Percentiles rank a stretch among this genome's conserved stretches.
Evolutionary conservation across 1,140 invertebrate species (phyloP).

Genomic region (Nephila pilipes): DNA sequence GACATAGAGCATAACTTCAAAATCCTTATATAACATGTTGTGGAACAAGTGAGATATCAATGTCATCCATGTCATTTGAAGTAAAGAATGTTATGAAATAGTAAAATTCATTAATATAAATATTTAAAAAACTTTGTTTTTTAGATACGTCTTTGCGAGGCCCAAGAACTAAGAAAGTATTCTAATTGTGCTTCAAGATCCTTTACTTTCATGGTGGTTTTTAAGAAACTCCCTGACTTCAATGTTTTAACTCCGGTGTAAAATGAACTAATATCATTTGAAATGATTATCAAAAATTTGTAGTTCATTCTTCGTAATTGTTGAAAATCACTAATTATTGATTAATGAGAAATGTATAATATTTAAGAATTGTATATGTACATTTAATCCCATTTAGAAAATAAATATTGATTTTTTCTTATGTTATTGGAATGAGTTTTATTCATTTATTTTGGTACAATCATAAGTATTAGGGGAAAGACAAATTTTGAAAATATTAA

Average conservation of each 20-base stretch:
- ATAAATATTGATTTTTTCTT: slow-evolving; percentile 1
- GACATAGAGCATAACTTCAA: too few species aligned
- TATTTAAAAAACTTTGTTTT: too few species aligned
- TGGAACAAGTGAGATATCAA: too few species aligned
- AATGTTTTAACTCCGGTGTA: background rate
- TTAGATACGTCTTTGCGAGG: background rate
- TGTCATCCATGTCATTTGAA: too few species aligned
- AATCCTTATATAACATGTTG: too few species aligned
- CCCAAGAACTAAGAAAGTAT: background rate
- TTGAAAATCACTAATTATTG: background rate
- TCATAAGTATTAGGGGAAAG: too few species aligned
- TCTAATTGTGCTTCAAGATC: background rate
- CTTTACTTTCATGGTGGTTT: slow-evolving; percentile 1
- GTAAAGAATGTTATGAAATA: too few species aligned
- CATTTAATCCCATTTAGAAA: slow-evolving; percentile 30
- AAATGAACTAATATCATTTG: background rate
- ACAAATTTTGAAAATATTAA: too few species aligned
- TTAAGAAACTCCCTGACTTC: slow-evolving; percentile 2
- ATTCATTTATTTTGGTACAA: background rate
- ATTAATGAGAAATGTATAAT: background rate
- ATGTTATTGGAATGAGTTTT: background rate
- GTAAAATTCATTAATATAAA: too few species aligned
- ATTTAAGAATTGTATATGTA: background rate
- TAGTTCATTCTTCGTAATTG: background rate
- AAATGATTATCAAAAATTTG: background rate